Percentiles rank a stretch among this genome's conserved stretches.
These are phyloP conservation scores for Limnodromus scolopaceus DNA, from an alignment of 2,797 vertebrate genomes.

Conservation along the genomic window DNA sequence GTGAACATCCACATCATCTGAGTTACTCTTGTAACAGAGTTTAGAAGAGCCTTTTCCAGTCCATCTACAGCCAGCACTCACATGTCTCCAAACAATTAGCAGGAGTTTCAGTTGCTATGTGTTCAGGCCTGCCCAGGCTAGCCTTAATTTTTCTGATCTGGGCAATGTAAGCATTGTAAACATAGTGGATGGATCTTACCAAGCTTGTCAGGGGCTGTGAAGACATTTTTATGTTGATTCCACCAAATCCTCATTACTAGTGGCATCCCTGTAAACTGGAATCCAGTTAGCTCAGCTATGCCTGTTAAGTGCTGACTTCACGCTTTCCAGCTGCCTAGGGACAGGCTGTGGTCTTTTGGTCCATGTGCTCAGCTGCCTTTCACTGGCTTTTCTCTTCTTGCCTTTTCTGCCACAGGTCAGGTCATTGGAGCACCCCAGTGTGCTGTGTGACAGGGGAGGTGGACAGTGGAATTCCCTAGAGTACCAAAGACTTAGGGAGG, in stretches of 20 bases:
- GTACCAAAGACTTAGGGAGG: not conserved
- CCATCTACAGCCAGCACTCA: not conserved
- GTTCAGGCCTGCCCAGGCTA: not conserved
- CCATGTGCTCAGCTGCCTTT: not conserved
- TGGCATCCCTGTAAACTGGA: not conserved
- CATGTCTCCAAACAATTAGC: not conserved
- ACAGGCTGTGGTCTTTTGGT: not conserved
- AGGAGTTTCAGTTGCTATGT: not conserved
- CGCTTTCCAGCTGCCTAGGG: rapidly evolving
- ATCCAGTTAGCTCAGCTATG: not conserved
- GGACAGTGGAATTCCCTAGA: not conserved
- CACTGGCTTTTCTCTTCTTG: not conserved
- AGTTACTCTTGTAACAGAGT: not conserved
- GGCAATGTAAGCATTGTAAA: not conserved
- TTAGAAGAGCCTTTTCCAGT: not conserved
- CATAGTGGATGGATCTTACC: not conserved
- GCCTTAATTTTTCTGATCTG: not conserved
- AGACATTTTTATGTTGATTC: not conserved
- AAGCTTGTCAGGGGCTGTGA: not conserved
- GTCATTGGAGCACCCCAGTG: not conserved
- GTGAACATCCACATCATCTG: not conserved
- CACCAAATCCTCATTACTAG: not conserved
- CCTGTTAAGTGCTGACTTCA: not conserved
- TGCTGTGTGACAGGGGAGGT: not conserved
- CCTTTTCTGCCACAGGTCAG: not conserved